Conservation (phyloP, 2,113 vertebrate genomes). For the Campylomormyrus numenius region DNA sequence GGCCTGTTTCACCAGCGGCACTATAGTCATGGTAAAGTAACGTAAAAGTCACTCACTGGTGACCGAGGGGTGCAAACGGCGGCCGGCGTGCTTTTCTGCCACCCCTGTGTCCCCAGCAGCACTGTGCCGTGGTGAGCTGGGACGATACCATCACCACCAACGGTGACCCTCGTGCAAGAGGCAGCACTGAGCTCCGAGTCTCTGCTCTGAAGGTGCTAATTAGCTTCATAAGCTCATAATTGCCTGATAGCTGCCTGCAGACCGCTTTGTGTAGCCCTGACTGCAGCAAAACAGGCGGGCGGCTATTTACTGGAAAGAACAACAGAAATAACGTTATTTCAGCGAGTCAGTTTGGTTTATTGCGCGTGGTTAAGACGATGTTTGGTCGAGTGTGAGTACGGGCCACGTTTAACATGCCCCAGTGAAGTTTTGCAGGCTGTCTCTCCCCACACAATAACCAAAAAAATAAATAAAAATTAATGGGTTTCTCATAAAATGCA, state of each 20-base stretch:
- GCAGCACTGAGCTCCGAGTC: not conserved
- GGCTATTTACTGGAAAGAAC: conserved; percentile 28
- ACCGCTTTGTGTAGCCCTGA: conserved; percentile 32
- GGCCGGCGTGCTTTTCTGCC: not conserved
- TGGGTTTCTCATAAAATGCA: conserved; percentile 9
- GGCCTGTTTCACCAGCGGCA: not conserved
- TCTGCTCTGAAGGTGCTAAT: conserved; percentile 18
- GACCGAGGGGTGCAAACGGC: not conserved
- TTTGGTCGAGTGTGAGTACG: not conserved
- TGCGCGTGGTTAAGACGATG: not conserved
- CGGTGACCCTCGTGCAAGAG: not conserved
- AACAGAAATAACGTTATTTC: conserved; percentile 29
- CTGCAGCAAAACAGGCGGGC: conserved; percentile 33
- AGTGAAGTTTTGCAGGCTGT: not conserved
- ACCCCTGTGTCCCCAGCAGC: not conserved
- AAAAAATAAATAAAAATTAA: no score
- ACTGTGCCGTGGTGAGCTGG: not conserved
- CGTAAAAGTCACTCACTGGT: not conserved
- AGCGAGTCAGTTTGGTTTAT: conserved; percentile 1
- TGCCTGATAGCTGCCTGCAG: conserved; percentile 25
- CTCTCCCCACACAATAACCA: not conserved
- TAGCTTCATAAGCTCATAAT: conserved; percentile 39
- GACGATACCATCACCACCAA: conserved; percentile 9
- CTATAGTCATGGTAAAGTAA: not conserved
- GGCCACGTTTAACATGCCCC: not conserved